Evolutionary conservation across 2,888 invertebrate genomes (phyloP).

Genomic region (Macaria liturata): DNA sequence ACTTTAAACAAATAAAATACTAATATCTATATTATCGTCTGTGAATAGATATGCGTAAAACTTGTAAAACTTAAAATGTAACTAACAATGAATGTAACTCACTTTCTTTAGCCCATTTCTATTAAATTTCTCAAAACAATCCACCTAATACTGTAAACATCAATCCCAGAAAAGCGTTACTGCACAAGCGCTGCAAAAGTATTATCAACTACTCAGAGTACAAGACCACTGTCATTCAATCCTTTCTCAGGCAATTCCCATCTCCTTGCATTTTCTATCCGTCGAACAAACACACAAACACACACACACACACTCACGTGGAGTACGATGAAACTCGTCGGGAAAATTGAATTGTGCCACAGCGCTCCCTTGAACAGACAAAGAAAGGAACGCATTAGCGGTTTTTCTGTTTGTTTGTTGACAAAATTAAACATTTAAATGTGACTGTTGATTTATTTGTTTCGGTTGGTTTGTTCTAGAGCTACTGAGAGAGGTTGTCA

Average conservation of each 20-base stretch:
- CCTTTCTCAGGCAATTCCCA: constrained; percentile 67
- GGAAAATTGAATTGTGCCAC: constrained; percentile 68
- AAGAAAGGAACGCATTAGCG: background rate
- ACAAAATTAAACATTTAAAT: background rate
- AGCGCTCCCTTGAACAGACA: constrained; percentile 21
- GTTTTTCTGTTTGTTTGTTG: background rate
- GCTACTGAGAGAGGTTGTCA: too few relatives aligned
- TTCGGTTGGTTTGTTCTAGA: too few relatives aligned
- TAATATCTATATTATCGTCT: too few relatives aligned
- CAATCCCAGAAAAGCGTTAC: too few relatives aligned
- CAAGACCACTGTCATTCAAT: constrained; percentile 44
- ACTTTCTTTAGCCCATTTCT: too few relatives aligned
- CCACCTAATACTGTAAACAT: too few relatives aligned
- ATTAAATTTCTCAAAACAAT: too few relatives aligned
- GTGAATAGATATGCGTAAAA: too few relatives aligned
- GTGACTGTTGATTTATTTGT: too few relatives aligned
- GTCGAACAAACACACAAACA: constrained; percentile 70
- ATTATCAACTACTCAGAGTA: constrained; percentile 4
- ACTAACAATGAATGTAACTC: too few relatives aligned
- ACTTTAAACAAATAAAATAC: too few relatives aligned
- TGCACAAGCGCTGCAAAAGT: constrained; percentile 1
- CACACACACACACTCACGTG: constrained; percentile 66
- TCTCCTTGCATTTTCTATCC: constrained; percentile 48
- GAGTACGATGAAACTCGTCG: constrained; percentile 57
- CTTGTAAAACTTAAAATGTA: too few relatives aligned